Base-by-base conservation (phyloP, 2,113 vertebrate species). In the Corythaeola cristata region DNA sequence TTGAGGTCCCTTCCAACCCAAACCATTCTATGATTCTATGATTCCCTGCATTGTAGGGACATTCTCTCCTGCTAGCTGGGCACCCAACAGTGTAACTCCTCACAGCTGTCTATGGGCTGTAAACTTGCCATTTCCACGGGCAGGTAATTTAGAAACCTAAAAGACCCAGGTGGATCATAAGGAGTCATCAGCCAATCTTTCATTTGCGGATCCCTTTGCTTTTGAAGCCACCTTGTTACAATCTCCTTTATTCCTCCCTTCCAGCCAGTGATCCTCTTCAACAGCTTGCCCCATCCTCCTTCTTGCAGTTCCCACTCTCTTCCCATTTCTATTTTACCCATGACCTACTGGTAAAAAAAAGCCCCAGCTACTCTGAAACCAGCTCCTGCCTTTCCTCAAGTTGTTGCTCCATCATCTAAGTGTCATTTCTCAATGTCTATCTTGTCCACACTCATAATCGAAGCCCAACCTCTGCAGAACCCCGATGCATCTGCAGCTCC, bases 151-250 rank as follows among this genome's bases (percentile, higher is more conserved):
- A 22, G 56, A 81, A 88, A 58, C 56, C 20, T 62, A 18, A 30
- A 82, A 35, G 55, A 6, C 27, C 56, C 15, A 17, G 35, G 33
- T 30, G 33, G 47, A 44, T 44, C 63, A 37, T 11, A 9, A 23
- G 45, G 18, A 32, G 37, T 8, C 39, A 16, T 8, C 21, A 49
- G 16, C 20, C 0, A 0, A n/a, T 15, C 44, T 77, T 44, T 6
- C 1, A 0, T 33, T 58, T 49, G 22, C 56, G 63, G 60, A 47
- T 24, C 13, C n/a, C n/a, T 45, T 47, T 21, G 24, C 16, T 85
- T 66, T 37, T 67, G 60, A 37, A 75, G 66, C 32, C 30, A 49
- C 26, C 15, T 12, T 52, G 6, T 39, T 62, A 3, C 13, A 23
- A 13, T 11, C 49, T 44, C 30, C 26, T 66, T 28, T 39, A 22